A percentile compares a stretch with the other conserved stretches of the same genome.
Evolutionary conservation across 2,797 vertebrate species (phyloP).

Genomic region (Sciurus carolinensis): DNA sequence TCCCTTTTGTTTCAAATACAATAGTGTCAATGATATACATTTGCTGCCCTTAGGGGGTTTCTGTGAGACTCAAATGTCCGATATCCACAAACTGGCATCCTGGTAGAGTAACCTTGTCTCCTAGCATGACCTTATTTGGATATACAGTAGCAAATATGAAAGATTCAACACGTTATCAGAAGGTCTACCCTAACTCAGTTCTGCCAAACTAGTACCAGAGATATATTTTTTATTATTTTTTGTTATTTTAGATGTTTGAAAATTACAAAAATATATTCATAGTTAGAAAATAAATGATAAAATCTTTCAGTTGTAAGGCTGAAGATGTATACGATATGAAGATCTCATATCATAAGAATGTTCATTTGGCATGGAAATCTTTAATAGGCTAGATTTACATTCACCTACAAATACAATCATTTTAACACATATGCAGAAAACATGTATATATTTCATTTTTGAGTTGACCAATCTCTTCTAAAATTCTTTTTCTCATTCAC

Average conservation of each 20-base stretch:
- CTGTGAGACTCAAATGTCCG: conserved; percentile 36
- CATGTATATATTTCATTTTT: conserved; percentile 28
- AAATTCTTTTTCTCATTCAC: conserved; percentile 44
- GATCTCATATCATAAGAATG: conserved; percentile 48
- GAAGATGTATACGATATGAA: background rate
- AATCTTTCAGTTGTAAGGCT: conserved; percentile 42
- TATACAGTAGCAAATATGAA: background rate
- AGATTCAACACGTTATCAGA: background rate
- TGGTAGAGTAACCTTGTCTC: conserved; percentile 27
- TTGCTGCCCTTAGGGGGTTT: background rate
- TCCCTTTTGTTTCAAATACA: conserved; percentile 47
- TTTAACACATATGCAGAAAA: conserved; percentile 28
- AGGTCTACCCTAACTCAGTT: conserved; percentile 45
- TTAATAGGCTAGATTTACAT: conserved; percentile 42
- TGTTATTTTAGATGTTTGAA: conserved; percentile 40
- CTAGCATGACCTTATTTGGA: conserved; percentile 24
- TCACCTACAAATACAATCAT: background rate
- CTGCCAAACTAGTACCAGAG: background rate
- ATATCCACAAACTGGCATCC: conserved; percentile 36
- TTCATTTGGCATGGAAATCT: conserved; percentile 5
- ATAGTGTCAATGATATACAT: background rate
- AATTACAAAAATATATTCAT: background rate
- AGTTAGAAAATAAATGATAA: conserved; percentile 21
- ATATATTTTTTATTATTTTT: background rate
- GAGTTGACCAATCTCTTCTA: conserved; percentile 10